Percentiles rank a stretch among this genome's conserved stretches.
Evolutionary conservation across 1,140 invertebrate species (phyloP).

Genomic region (Telenomus remus): DNA sequence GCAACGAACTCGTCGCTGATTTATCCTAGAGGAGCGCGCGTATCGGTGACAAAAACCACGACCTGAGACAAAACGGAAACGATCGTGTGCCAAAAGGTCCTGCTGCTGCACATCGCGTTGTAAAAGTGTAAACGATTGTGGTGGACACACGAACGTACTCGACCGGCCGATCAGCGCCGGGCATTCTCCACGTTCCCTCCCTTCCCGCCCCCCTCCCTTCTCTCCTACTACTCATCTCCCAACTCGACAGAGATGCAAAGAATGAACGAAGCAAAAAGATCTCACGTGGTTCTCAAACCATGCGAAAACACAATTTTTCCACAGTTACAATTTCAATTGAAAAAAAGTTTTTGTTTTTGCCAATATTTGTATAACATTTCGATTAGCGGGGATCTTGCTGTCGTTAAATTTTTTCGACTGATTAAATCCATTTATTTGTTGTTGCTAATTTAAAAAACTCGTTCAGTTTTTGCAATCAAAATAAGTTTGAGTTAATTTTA

Average conservation of each 20-base stretch:
- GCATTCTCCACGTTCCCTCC: slow-evolving; percentile 47
- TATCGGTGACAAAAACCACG: slow-evolving; percentile 61
- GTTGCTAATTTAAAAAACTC: too few species aligned
- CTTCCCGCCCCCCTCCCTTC: slow-evolving; percentile 7
- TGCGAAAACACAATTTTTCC: slow-evolving; percentile 12
- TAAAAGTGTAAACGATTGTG: slow-evolving; percentile 70
- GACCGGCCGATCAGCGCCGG: slow-evolving; percentile 38
- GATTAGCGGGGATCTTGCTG: too few species aligned
- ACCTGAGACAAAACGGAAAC: slow-evolving; percentile 68
- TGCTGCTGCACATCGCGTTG: slow-evolving; percentile 53
- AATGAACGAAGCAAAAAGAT: slow-evolving; percentile 54
- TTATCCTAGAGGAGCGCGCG: slow-evolving; percentile 47
- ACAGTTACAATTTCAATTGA: neutral
- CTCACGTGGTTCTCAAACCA: slow-evolving; percentile 62
- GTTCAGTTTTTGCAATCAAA: too few species aligned
- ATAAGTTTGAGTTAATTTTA: too few species aligned
- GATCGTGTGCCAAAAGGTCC: slow-evolving; percentile 56
- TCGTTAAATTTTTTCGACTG: too few species aligned
- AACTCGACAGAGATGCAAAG: slow-evolving; percentile 30
- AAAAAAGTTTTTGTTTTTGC: too few species aligned
- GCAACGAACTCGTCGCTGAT: slow-evolving; percentile 39
- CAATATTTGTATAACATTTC: too few species aligned
- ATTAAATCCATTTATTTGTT: too few species aligned
- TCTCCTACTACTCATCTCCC: slow-evolving; percentile 31
- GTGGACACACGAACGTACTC: slow-evolving; percentile 60